Evolutionary conservation across 2,888 invertebrate genomes (phyloP).

Genomic region (Phasia obesa): DNA sequence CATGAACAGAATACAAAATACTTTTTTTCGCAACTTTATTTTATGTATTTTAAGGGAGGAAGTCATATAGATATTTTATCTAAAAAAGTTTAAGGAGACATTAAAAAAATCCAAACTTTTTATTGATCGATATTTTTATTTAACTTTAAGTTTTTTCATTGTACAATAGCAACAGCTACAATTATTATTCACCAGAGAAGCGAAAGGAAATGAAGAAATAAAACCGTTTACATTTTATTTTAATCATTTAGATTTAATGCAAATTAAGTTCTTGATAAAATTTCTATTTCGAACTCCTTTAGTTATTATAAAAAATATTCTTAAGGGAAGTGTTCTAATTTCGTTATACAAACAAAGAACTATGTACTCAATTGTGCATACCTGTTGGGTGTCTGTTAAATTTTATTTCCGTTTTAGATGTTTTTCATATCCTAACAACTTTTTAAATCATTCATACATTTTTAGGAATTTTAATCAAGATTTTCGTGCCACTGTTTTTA

Average conservation of each 20-base stretch:
- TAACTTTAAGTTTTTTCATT: constrained; percentile 12
- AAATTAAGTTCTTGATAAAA: constrained; percentile 72
- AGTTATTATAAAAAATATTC: constrained; percentile 35
- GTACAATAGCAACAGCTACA: constrained; percentile 42
- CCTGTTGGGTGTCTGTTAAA: constrained; percentile 60
- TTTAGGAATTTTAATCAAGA: constrained; percentile 82
- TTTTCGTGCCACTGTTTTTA: constrained; percentile 73
- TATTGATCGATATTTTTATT: constrained; percentile 43
- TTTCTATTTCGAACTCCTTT: constrained; percentile 19
- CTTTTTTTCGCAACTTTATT: constrained; percentile 46
- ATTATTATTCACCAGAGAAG: constrained; percentile 17
- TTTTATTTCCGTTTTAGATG: constrained; percentile 60
- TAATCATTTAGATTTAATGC: constrained; percentile 78
- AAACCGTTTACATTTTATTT: constrained; percentile 72
- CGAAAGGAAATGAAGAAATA: constrained; percentile 21
- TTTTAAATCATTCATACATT: constrained; percentile 78
- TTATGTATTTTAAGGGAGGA: constrained; percentile 58
- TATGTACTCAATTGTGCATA: constrained; percentile 22
- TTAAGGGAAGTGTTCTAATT: constrained; percentile 44
- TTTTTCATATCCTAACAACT: constrained; percentile 21
- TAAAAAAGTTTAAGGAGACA: constrained; percentile 62
- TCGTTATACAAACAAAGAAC: constrained; percentile 1
- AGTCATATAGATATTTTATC: constrained; percentile 64
- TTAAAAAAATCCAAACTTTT: constrained; percentile 53
- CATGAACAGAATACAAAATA: constrained; percentile 64